These are phyloP conservation scores for Meloidogyne hapla DNA, from an alignment of 1,140 invertebrate genomes.

Conservation along the genomic window DNA sequence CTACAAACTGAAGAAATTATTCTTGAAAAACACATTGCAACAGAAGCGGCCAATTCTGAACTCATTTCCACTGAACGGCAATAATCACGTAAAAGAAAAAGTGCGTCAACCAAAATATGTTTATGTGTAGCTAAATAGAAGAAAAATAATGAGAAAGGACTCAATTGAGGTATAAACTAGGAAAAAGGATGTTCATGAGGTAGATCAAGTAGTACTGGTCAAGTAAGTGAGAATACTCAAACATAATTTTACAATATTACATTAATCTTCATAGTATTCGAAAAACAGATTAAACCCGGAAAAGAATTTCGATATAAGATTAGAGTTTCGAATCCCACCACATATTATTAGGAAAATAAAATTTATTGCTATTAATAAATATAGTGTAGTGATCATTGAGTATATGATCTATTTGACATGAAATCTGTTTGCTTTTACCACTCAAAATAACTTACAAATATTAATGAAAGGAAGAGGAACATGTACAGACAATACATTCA, in stretches of 20 bases:
- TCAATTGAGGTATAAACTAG: background rate
- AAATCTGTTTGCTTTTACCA: background rate
- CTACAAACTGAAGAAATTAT: slow-evolving; percentile 31
- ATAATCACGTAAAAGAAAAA: slow-evolving; percentile 34
- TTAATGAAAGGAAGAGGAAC: slow-evolving; percentile 39
- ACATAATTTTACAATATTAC: too few relatives aligned
- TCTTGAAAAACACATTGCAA: slow-evolving; percentile 36
- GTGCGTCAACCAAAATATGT: slow-evolving; percentile 32
- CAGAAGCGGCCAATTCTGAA: slow-evolving; percentile 27
- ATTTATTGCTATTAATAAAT: too few relatives aligned
- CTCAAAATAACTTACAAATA: slow-evolving; percentile 13
- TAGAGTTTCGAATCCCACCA: too few relatives aligned
- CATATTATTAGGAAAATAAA: too few relatives aligned
- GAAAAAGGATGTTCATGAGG: background rate
- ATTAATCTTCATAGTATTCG: too few relatives aligned
- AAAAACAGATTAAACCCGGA: too few relatives aligned
- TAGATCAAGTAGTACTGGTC: too few relatives aligned
- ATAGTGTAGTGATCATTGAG: too few relatives aligned
- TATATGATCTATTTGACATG: too few relatives aligned
- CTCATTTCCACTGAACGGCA: slow-evolving; percentile 34
- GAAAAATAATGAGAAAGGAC: background rate
- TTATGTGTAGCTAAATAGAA: slow-evolving; percentile 29
- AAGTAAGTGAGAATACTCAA: too few relatives aligned
- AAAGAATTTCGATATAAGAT: too few relatives aligned
- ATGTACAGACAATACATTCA: slow-evolving; percentile 39